phyloP scores from a whole-genome alignment of 2,113 vertebrate species.

The Gadus chalcogrammus region DNA sequence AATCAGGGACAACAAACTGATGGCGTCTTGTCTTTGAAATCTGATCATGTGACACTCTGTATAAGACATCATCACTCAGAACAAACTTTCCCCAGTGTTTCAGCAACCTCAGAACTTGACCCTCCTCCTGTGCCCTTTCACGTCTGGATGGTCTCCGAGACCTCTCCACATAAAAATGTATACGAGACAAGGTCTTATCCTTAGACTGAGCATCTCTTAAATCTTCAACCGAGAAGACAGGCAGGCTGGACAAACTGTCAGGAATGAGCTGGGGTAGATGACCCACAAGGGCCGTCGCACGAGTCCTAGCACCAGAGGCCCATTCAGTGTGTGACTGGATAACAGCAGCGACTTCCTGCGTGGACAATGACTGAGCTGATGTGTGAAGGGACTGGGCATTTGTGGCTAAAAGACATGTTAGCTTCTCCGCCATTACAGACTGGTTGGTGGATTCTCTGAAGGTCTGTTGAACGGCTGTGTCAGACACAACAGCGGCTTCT shows the following conservation, averaged over 20 bases:
- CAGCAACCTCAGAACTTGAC: not conserved
- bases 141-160: constrained; percentile 13
- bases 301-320: not conserved
- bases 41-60: not conserved
- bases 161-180: constrained; percentile 12
- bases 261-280: constrained; percentile 16
- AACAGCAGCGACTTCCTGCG: constrained; percentile 9
- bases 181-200: constrained; percentile 18
- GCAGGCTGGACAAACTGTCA: not conserved
- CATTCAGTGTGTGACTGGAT: constrained; percentile 2
- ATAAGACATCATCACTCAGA: not conserved
- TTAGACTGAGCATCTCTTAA: constrained; percentile 13
- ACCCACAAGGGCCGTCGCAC: not conserved
- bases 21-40: not conserved
- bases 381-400: too few relatives aligned
- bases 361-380: not conserved
- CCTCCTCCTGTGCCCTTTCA: constrained; percentile 3
- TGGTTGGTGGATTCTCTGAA: not conserved
- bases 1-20: not conserved
- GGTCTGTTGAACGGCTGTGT: not conserved
- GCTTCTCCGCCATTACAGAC: too few relatives aligned
- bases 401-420: too few relatives aligned
- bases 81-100: constrained; percentile 6
- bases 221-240: constrained; percentile 1
- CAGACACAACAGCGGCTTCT: not conserved